Conservation (phyloP, 2,797 vertebrate species). For the Rhabdomys pumilio region DNA sequence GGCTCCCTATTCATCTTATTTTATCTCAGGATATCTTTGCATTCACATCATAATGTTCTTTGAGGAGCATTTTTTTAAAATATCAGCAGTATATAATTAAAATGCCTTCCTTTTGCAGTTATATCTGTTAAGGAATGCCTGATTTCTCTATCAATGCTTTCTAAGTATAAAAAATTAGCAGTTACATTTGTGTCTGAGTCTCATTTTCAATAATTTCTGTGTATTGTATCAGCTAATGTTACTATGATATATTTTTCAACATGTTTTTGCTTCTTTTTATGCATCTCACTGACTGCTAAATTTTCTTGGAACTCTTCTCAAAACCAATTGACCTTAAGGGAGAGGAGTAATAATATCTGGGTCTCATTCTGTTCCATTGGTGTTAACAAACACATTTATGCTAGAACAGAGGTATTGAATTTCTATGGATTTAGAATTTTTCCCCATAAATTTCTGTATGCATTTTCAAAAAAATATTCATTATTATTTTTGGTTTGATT, state of each 20-base stretch:
- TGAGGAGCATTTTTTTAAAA: neutral
- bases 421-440: neutral
- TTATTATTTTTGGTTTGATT: conserved; percentile 1
- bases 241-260: neutral
- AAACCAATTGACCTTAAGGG: neutral
- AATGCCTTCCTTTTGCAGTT: neutral
- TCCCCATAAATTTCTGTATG: neutral
- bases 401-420: neutral
- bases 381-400: neutral
- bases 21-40: neutral
- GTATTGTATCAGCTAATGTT: neutral
- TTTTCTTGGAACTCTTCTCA: neutral
- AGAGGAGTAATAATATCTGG: neutral
- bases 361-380: neutral
- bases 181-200: neutral
- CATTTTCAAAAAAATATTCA: neutral
- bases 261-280: neutral
- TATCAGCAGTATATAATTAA: neutral
- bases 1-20: neutral
- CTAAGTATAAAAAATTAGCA: neutral
- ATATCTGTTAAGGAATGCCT: neutral
- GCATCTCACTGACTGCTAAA: neutral
- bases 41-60: neutral
- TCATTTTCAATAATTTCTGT: neutral
- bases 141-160: neutral